Evolutionary conservation across 2,113 vertebrate genomes (phyloP).

Genomic region (Nycticryphes semicollaris): DNA sequence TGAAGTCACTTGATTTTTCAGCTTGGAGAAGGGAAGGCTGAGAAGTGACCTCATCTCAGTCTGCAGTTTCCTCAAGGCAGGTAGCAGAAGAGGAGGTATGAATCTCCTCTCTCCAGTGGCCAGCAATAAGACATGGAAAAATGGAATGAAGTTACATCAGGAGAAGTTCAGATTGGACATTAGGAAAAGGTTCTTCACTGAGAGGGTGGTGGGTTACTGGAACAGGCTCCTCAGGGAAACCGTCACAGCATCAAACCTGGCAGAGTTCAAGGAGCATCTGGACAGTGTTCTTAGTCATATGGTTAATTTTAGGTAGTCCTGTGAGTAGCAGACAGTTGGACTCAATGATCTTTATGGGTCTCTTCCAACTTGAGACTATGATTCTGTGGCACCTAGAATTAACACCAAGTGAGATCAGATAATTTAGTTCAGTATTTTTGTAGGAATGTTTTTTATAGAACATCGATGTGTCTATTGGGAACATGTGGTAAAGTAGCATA

Average conservation of each 20-base stretch:
- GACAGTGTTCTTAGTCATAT: background rate
- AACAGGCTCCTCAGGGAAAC: background rate
- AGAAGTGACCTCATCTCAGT: rapidly evolving
- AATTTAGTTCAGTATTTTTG: background rate
- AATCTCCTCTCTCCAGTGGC: background rate
- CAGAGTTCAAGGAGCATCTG: background rate
- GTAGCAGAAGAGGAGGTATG: rapidly evolving
- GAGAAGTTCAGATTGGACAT: background rate
- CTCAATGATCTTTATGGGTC: rapidly evolving
- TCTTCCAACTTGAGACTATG: background rate
- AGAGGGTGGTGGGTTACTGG: background rate
- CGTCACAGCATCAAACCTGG: background rate
- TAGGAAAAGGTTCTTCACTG: background rate
- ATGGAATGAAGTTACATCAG: rapidly evolving
- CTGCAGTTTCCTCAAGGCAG: background rate
- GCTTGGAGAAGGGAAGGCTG: background rate
- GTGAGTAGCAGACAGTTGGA: background rate
- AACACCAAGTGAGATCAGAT: background rate
- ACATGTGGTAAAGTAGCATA: background rate
- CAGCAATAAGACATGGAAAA: rapidly evolving
- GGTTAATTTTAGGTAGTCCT: background rate
- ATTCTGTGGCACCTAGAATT: background rate
- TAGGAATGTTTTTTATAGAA: background rate
- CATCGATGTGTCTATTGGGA: background rate
- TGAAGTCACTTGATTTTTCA: background rate